phyloP scores from a whole-genome alignment of 2,888 invertebrate species.

The Conistra vaccinii region DNA sequence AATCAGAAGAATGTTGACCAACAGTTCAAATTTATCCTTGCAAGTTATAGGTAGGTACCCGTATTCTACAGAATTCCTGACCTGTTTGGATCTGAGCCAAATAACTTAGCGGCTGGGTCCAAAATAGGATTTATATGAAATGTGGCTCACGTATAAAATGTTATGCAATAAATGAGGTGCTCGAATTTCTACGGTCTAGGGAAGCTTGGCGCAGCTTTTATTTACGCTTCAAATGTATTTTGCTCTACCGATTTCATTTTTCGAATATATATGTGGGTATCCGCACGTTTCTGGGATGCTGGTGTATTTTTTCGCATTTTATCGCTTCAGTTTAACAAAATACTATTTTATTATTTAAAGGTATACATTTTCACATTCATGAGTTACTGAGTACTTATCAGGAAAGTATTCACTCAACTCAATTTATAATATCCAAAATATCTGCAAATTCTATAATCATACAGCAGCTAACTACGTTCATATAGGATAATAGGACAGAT shows the following conservation, averaged over 20 bases:
- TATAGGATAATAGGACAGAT: no score
- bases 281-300: background rate
- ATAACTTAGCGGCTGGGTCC: slow-evolving; percentile 35
- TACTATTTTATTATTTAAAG: background rate
- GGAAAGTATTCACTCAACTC: background rate
- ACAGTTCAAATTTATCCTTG: background rate
- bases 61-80: slow-evolving; percentile 30
- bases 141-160: slow-evolving; percentile 30
- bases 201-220: background rate
- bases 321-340: background rate
- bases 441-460: no score
- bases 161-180: slow-evolving; percentile 51
- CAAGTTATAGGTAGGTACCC: slow-evolving; percentile 1
- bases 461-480: background rate
- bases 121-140: slow-evolving; percentile 41
- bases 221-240: slow-evolving; percentile 28
- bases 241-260: background rate
- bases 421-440: background rate
- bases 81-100: slow-evolving; percentile 57
- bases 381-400: no score
- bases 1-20: background rate
- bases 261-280: background rate
- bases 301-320: background rate
- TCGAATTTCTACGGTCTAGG: slow-evolving; percentile 29
- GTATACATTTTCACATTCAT: background rate